Evolutionary conservation across 64 coral and sea anemone species (phyloP).

Genomic region (Pachyseris speciosa): DNA sequence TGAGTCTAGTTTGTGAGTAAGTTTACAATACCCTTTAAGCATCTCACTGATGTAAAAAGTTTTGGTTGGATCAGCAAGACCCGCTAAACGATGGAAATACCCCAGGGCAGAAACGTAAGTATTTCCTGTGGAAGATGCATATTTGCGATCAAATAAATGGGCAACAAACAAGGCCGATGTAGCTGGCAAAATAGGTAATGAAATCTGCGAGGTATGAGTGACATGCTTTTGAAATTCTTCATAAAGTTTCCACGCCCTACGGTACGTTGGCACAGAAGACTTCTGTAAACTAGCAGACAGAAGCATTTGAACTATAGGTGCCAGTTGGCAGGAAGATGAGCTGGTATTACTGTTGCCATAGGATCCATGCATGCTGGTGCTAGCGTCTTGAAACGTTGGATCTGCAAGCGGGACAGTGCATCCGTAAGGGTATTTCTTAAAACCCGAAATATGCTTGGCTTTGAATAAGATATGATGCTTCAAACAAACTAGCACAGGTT

Average conservation of each 20-base stretch:
- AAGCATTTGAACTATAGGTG: too few relatives aligned
- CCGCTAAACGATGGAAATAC: too few relatives aligned
- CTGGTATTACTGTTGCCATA: background rate
- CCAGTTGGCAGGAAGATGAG: background rate
- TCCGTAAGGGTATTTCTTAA: background rate
- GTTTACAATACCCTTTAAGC: constrained; percentile 17
- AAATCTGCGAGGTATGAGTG: too few relatives aligned
- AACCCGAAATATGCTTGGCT: background rate
- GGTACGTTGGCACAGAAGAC: too few relatives aligned
- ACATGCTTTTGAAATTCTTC: too few relatives aligned
- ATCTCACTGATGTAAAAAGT: constrained; percentile 13
- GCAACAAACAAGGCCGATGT: background rate
- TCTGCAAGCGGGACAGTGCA: background rate
- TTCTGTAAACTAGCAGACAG: background rate
- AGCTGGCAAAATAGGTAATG: background rate
- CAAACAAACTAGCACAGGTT: too few relatives aligned
- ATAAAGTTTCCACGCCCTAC: too few relatives aligned
- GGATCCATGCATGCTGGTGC: too few relatives aligned
- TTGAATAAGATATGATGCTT: too few relatives aligned
- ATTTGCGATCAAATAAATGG: too few relatives aligned
- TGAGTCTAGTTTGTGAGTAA: background rate
- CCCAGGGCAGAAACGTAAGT: background rate
- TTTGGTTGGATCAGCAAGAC: background rate
- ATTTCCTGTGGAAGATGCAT: background rate
- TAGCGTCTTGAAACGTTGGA: too few relatives aligned